A percentile compares a stretch with the other conserved stretches of the same genome.
Evolutionary conservation across 2,888 invertebrate species (phyloP).

Genomic region (Cephus pulcher): DNA sequence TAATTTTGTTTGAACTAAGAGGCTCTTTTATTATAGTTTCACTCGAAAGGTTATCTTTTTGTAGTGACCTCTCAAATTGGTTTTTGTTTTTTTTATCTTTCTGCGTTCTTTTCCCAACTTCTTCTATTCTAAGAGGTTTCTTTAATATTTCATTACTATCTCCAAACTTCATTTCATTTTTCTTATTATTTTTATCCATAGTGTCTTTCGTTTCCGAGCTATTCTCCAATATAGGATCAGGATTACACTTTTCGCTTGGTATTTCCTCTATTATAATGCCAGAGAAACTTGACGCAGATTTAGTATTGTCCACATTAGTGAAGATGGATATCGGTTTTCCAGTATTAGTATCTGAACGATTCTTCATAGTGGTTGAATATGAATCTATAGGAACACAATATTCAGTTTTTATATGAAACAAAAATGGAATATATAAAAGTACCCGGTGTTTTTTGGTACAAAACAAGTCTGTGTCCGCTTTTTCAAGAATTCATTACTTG

Average conservation of each 20-base stretch:
- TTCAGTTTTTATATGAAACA: too few species aligned
- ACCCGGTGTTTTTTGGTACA: neutral
- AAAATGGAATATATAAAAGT: neutral
- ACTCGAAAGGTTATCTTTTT: neutral
- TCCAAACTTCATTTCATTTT: neutral
- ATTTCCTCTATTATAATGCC: conserved; percentile 45
- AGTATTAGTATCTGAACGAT: neutral
- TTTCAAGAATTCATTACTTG: neutral
- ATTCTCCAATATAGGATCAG: neutral
- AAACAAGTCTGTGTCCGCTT: neutral
- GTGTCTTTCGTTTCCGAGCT: neutral
- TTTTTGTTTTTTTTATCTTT: neutral
- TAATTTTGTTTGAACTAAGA: neutral
- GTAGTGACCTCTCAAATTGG: neutral
- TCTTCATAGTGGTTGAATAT: neutral
- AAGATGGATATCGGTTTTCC: neutral
- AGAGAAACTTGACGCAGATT: conserved; percentile 17
- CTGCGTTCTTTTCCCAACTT: neutral
- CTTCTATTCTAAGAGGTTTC: neutral
- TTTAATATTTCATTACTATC: neutral
- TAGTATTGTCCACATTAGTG: neutral
- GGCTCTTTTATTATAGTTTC: neutral
- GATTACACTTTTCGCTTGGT: conserved; percentile 24
- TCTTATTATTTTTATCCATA: neutral
- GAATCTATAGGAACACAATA: neutral